Evolutionary conservation across 2,888 invertebrate species (phyloP).

Genomic region (Drosophila diplacantha): DNA sequence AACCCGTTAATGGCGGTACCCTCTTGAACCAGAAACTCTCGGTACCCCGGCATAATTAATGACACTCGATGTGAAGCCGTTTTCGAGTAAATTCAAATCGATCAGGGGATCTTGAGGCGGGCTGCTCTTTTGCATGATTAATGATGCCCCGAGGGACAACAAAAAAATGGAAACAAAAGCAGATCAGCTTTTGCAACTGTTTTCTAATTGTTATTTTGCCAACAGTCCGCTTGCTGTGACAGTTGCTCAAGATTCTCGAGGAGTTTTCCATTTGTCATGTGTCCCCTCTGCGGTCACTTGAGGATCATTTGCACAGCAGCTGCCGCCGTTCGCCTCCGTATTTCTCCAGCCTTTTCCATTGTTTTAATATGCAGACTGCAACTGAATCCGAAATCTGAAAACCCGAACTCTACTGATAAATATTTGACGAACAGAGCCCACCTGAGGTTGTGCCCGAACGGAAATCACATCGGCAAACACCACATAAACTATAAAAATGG

Average conservation of each 20-base stretch:
- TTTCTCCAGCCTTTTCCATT: constrained; percentile 25
- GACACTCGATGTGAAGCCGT: constrained; percentile 17
- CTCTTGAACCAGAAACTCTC: constrained; percentile 48
- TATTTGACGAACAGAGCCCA: constrained; percentile 63
- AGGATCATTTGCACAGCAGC: constrained; percentile 33
- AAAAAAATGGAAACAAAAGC: constrained; percentile 3
- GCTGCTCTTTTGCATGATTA: constrained; percentile 59
- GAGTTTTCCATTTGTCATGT: constrained; percentile 67
- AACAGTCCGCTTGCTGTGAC: constrained; percentile 32
- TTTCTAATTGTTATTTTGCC: constrained; percentile 64
- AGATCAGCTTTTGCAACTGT: constrained; percentile 64
- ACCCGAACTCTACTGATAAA: constrained; percentile 10
- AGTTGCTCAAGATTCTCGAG: constrained; percentile 41
- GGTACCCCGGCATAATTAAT: constrained; percentile 26
- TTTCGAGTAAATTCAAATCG: constrained; percentile 43
- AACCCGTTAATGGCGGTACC: constrained; percentile 43
- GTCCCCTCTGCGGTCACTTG: constrained; percentile 40
- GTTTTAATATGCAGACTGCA: constrained; percentile 69
- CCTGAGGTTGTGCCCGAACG: constrained; percentile 65
- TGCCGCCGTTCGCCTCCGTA: constrained; percentile 12
- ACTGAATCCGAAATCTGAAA: constrained; percentile 22
- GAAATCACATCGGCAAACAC: constrained; percentile 66
- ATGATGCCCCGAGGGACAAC: constrained; percentile 23
- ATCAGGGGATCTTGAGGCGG: constrained; percentile 51
- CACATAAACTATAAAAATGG: constrained; percentile 68